phyloP scores from a whole-genome alignment of 2,113 vertebrate genomes.

The Pagrus major region DNA sequence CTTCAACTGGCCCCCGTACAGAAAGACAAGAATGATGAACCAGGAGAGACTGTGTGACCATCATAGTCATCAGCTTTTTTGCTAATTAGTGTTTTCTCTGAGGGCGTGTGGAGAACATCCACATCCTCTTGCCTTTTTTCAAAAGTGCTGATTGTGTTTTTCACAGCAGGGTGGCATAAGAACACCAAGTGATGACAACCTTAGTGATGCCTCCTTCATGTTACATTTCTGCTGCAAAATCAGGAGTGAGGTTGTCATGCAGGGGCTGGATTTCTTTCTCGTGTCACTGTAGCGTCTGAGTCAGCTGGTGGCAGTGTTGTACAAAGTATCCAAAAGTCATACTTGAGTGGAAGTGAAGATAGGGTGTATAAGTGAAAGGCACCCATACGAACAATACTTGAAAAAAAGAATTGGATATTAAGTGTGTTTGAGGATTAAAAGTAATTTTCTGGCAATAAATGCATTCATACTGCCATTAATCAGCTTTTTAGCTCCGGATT shows the following conservation, averaged over 20 bases:
- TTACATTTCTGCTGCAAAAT: conserved; percentile 19
- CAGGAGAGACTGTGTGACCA: not conserved
- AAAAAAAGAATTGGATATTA: too few species aligned
- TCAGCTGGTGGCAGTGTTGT: conserved; percentile 14
- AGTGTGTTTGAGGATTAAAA: too few species aligned
- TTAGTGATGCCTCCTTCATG: not conserved
- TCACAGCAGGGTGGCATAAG: conserved; percentile 22
- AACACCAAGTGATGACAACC: conserved; percentile 25
- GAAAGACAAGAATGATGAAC: not conserved
- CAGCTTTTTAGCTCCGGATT: too few species aligned
- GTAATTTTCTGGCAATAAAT: too few species aligned
- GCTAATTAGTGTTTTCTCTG: not conserved
- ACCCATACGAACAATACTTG: too few species aligned
- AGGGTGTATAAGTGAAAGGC: too few species aligned
- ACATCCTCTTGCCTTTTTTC: conserved; percentile 1
- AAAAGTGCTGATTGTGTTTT: conserved; percentile 28
- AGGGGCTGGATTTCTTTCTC: not conserved
- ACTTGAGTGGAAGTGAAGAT: too few species aligned
- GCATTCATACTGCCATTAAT: too few species aligned
- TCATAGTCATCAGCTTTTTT: not conserved
- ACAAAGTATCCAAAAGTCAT: too few species aligned
- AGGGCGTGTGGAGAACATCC: conserved; percentile 1
- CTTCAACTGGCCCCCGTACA: not conserved
- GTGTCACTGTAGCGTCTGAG: conserved; percentile 19
- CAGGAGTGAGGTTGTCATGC: not conserved